Evolutionary conservation across 2,888 invertebrate genomes (phyloP).

Genomic region (Monoplex corrugatus): DNA sequence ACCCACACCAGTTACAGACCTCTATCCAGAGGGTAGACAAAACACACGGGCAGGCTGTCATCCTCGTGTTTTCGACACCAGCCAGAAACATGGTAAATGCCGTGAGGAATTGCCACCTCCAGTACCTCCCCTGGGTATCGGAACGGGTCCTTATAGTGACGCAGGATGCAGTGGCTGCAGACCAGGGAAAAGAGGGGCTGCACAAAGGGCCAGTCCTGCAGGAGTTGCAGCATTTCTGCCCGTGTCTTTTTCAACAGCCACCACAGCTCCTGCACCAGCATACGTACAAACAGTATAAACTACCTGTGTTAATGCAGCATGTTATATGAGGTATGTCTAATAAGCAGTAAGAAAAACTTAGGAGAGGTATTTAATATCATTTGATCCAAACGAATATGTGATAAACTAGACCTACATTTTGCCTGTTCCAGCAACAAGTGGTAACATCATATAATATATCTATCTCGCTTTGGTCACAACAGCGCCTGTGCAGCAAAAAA

Average conservation of each 20-base stretch:
- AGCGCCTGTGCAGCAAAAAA: too few species aligned
- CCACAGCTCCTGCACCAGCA: conserved; percentile 72
- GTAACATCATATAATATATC: too few species aligned
- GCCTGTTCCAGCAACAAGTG: too few species aligned
- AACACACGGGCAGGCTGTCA: conserved; percentile 69
- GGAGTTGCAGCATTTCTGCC: conserved; percentile 65
- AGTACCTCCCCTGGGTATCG: conserved; percentile 71
- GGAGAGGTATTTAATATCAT: too few species aligned
- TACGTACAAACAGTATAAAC: too few species aligned
- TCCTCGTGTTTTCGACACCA: conserved; percentile 68
- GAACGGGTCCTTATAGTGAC: conserved; percentile 64
- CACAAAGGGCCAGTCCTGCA: conserved; percentile 76
- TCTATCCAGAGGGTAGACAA: conserved; percentile 72
- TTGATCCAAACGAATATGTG: too few species aligned
- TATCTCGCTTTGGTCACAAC: too few species aligned
- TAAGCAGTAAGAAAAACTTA: too few species aligned
- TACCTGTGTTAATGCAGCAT: too few species aligned
- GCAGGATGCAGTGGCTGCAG: conserved; percentile 73
- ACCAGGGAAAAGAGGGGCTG: conserved; percentile 67
- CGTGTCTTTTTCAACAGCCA: conserved; percentile 66
- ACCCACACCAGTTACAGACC: conserved; percentile 57
- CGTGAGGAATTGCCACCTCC: conserved; percentile 67
- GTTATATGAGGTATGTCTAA: too few species aligned
- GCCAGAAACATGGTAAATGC: conserved; percentile 64
- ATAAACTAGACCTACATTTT: too few species aligned